These are phyloP conservation scores for Synergus umbraculus DNA, from an alignment of 2,888 invertebrate genomes.

Conservation along the genomic window DNA sequence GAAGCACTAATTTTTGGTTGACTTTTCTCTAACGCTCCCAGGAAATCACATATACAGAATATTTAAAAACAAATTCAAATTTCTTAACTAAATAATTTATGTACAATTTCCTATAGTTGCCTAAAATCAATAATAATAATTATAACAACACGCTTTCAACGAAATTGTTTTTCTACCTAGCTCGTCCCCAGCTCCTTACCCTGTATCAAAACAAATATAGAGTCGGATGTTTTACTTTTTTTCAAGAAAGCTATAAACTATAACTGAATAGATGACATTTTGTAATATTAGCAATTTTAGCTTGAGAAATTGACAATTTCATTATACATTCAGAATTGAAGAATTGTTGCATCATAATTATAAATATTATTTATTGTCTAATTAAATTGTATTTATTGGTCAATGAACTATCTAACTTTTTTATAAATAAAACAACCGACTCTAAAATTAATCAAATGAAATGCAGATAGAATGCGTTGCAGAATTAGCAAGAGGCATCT, in stretches of 20 bases:
- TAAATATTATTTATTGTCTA: neutral
- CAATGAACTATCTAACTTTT: conserved; percentile 26
- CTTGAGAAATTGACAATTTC: neutral
- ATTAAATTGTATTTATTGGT: neutral
- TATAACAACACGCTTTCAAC: neutral
- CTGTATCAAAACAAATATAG: neutral
- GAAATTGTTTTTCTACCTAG: conserved; percentile 6
- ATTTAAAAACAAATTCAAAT: neutral
- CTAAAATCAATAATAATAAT: neutral
- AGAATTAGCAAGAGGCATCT: conserved; percentile 16
- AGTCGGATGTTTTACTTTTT: neutral
- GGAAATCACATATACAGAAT: neutral
- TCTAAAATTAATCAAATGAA: conserved; percentile 45
- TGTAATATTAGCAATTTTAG: no score
- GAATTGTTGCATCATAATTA: neutral
- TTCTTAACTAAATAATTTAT: conserved; percentile 1
- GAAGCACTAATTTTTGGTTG: conserved; percentile 33
- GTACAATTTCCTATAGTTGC: neutral
- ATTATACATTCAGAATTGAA: neutral
- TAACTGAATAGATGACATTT: neutral
- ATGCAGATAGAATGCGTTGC: conserved; percentile 41
- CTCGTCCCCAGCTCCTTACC: conserved; percentile 33
- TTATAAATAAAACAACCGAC: conserved; percentile 34
- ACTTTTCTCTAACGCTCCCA: neutral
- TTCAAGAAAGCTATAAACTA: neutral